Percentiles rank a stretch among this genome's conserved stretches.
Evolutionary conservation across 2,797 vertebrate genomes (phyloP).

Genomic region (Poecilia velifera): DNA sequence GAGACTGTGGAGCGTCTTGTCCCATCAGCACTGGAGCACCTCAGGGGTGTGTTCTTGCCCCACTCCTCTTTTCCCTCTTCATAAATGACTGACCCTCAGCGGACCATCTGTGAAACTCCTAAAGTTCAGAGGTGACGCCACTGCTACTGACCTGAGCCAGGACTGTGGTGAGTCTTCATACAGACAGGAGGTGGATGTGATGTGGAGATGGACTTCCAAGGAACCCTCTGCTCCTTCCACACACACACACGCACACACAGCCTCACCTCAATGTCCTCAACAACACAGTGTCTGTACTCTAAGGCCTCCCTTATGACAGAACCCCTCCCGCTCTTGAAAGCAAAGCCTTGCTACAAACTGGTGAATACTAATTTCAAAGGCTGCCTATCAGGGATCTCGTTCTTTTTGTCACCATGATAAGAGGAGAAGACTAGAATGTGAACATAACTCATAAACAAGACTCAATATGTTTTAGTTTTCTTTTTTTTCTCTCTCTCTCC

Average conservation of each 20-base stretch:
- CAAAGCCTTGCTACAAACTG: neutral
- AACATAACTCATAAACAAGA: neutral
- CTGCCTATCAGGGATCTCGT: neutral
- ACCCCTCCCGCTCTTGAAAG: neutral
- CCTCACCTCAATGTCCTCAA: neutral
- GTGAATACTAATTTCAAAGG: neutral
- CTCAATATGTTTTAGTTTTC: neutral
- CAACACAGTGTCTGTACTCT: neutral
- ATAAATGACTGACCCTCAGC: neutral
- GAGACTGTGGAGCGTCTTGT: neutral
- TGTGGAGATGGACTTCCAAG: neutral
- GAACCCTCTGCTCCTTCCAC: neutral
- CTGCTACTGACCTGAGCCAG: neutral
- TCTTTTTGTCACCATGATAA: neutral
- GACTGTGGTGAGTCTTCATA: neutral
- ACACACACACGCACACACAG: neutral
- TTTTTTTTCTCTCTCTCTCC: neutral
- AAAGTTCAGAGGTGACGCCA: neutral
- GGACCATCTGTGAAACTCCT: neutral
- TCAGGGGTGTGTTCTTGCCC: neutral
- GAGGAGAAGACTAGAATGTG: neutral
- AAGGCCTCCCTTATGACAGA: neutral
- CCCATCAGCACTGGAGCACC: neutral
- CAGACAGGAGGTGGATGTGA: neutral
- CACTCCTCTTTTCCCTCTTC: neutral